Evolutionary conservation across 2,113 vertebrate genomes (phyloP).

Genomic region (Cheilinus undulatus): DNA sequence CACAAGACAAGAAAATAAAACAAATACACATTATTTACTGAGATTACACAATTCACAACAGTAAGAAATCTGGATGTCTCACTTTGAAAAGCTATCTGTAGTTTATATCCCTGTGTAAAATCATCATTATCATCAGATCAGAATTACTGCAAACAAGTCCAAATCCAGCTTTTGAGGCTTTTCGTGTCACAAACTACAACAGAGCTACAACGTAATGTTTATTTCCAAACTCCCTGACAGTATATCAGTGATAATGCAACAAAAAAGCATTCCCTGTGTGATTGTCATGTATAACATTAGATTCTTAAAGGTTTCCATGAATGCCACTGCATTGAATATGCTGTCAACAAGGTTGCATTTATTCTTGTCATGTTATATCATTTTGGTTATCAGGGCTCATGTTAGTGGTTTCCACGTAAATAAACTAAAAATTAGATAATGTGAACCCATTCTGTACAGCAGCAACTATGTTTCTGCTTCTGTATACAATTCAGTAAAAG

Average conservation of each 20-base stretch:
- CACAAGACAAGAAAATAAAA: constrained; percentile 16
- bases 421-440: background rate
- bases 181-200: background rate
- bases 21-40: background rate
- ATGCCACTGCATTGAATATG: constrained; percentile 2
- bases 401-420: background rate
- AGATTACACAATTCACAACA: background rate
- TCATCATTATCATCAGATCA: background rate
- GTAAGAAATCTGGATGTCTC: background rate
- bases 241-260: constrained; percentile 11
- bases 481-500: constrained; percentile 35
- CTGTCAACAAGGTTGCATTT: background rate
- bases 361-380: constrained; percentile 9
- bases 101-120: background rate
- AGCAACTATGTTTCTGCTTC: constrained; percentile 13
- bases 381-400: constrained; percentile 1
- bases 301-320: constrained; percentile 6
- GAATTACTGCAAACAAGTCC: background rate
- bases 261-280: constrained; percentile 13
- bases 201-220: background rate
- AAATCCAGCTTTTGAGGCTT: background rate
- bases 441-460: background rate
- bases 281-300: background rate
- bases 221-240: background rate
- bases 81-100: background rate